Evolutionary conservation across 2,113 vertebrate species (phyloP).

Genomic region (Acanthisitta chloris): DNA sequence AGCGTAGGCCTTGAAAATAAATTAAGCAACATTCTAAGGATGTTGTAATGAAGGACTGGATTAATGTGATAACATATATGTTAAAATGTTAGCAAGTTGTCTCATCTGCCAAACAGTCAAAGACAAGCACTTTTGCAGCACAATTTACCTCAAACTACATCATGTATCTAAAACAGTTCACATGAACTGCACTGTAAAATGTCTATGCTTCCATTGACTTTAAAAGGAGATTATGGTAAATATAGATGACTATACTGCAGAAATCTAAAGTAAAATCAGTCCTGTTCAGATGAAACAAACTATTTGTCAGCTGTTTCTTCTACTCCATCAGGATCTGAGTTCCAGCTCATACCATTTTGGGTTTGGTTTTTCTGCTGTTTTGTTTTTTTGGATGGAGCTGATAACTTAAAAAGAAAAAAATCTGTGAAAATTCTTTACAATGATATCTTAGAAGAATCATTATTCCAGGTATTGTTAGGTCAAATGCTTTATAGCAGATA

Average conservation of each 20-base stretch:
- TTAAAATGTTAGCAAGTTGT: not conserved
- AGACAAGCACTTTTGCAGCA: not conserved
- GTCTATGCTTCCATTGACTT: not conserved
- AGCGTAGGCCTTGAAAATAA: not conserved
- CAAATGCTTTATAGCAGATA: not conserved
- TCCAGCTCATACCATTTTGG: not conserved
- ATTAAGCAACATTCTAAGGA: not conserved
- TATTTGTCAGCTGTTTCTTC: not conserved
- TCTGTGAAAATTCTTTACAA: not conserved
- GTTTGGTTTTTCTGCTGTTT: not conserved
- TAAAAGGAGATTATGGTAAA: not conserved
- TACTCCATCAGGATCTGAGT: not conserved
- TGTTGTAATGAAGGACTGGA: not conserved
- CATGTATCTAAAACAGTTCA: not conserved
- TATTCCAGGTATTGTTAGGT: not conserved
- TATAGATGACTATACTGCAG: not conserved
- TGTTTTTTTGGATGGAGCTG: not conserved
- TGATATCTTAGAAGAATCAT: rapidly evolving
- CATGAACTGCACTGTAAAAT: not conserved
- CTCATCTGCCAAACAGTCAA: not conserved
- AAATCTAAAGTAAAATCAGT: not conserved
- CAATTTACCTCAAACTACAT: not conserved
- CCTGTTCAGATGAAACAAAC: not conserved
- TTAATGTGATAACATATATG: not conserved
- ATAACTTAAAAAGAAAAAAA: not conserved